These are phyloP conservation scores for Apostichopus parvimensis DNA, from an alignment of 35 echinoderm and acorn worm species.

Conservation along the genomic window DNA sequence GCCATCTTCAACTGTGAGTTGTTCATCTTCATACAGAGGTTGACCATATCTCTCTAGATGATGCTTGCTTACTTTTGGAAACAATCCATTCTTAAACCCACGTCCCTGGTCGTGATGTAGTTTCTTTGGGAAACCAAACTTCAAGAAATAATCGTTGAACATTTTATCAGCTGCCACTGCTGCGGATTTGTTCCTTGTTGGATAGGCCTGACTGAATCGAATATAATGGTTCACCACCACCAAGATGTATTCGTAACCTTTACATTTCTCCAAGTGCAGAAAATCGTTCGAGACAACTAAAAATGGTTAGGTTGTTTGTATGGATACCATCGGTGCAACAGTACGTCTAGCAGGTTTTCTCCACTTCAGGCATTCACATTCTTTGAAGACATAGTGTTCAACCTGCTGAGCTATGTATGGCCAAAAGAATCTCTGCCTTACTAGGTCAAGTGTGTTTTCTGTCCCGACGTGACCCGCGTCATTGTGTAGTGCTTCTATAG, in stretches of 20 bases:
- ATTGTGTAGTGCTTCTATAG: constrained; percentile 59
- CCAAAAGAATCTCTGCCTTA: constrained; percentile 36
- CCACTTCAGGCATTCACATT: neutral
- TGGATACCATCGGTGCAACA: constrained; percentile 2
- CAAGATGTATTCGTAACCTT: constrained; percentile 21
- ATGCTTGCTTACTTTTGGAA: constrained; percentile 40
- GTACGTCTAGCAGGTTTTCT: neutral
- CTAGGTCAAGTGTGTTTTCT: constrained; percentile 35
- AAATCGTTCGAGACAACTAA: constrained; percentile 65
- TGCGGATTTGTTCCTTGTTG: no score
- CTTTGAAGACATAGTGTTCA: neutral
- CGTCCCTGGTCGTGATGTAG: constrained; percentile 56
- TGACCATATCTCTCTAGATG: neutral
- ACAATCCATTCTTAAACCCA: neutral
- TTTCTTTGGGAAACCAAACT: constrained; percentile 59
- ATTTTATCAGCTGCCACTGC: neutral
- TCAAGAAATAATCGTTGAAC: constrained; percentile 49
- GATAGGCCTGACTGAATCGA: neutral
- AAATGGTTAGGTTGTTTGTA: constrained; percentile 60
- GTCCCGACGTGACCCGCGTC: constrained; percentile 65
- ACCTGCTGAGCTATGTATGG: constrained; percentile 16
- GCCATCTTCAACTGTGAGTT: no score
- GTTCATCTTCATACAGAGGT: neutral
- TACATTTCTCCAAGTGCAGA: constrained; percentile 61
- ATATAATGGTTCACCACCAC: neutral